phyloP scores from a whole-genome alignment of 2,888 invertebrate species.

The Drosophila putrida region DNA sequence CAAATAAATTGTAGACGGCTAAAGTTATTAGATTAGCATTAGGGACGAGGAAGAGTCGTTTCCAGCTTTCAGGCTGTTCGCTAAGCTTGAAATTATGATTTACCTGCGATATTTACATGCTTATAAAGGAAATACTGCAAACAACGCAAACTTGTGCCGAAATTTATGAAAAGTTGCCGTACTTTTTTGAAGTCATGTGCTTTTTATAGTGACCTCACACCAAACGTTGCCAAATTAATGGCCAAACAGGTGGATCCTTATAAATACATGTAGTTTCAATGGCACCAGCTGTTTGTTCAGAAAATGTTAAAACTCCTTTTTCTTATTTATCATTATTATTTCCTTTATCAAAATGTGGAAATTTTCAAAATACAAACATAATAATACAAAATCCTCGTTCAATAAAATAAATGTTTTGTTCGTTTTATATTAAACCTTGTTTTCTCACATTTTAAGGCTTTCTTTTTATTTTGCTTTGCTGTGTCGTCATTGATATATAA shows the following conservation, averaged over 20 bases:
- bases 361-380: constrained; percentile 47
- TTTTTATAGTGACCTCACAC: constrained; percentile 65
- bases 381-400: background rate
- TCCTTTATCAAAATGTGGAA: constrained; percentile 59
- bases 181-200: constrained; percentile 59
- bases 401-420: constrained; percentile 3
- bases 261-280: constrained; percentile 2
- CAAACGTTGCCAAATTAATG: constrained; percentile 31
- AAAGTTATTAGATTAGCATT: constrained; percentile 82
- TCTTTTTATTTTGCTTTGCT: constrained; percentile 12
- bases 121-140: constrained; percentile 59
- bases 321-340: constrained; percentile 28
- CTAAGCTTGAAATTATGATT: constrained; percentile 78
- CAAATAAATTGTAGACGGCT: constrained; percentile 78
- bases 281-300: constrained; percentile 7
- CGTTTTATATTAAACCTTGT: background rate
- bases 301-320: constrained; percentile 5
- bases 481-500: constrained; percentile 18
- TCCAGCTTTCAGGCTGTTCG: constrained; percentile 22
- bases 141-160: constrained; percentile 41
- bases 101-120: constrained; percentile 74
- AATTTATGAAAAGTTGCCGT: constrained; percentile 56
- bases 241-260: constrained; percentile 14
- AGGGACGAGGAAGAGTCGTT: constrained; percentile 47
- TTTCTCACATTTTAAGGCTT: background rate